Evolutionary conservation across 37 sponge, comb jelly and placozoan species (phyloP).

Genomic region (Hexactinellida sp.): DNA sequence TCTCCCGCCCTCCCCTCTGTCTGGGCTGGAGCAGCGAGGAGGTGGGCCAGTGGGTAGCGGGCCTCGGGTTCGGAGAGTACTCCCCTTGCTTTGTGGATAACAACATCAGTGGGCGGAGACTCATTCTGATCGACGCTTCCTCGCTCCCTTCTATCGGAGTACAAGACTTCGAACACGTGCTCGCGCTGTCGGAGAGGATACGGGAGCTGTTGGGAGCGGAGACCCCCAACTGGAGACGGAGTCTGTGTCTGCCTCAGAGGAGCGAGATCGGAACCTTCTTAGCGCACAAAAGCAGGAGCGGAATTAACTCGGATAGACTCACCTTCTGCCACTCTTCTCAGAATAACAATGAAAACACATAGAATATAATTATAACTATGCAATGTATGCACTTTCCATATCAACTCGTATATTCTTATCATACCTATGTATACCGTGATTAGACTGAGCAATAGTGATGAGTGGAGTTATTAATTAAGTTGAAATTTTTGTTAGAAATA

Average conservation of each 20-base stretch:
- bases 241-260: conserved; percentile 56
- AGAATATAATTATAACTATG: no score
- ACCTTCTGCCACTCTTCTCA: conserved; percentile 20
- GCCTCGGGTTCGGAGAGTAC: conserved; percentile 66
- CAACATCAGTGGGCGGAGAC: conserved; percentile 58
- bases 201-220: conserved; percentile 55
- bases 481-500: not conserved
- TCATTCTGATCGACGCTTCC: conserved; percentile 70
- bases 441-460: no score
- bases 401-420: no score
- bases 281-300: conserved; percentile 57
- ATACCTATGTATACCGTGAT: no score
- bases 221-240: conserved; percentile 68
- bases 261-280: conserved; percentile 56
- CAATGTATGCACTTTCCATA: no score
- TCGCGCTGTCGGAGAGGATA: conserved; percentile 40
- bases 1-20: conserved; percentile 13
- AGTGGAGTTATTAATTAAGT: not conserved
- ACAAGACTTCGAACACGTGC: conserved; percentile 69
- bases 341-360: not conserved
- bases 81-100: conserved; percentile 66
- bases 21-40: conserved; percentile 59
- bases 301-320: conserved; percentile 28
- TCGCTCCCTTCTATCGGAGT: conserved; percentile 79
- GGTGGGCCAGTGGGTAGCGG: conserved; percentile 74